Evolutionary conservation across 2,888 invertebrate species (phyloP).

Genomic region (Timema podura): DNA sequence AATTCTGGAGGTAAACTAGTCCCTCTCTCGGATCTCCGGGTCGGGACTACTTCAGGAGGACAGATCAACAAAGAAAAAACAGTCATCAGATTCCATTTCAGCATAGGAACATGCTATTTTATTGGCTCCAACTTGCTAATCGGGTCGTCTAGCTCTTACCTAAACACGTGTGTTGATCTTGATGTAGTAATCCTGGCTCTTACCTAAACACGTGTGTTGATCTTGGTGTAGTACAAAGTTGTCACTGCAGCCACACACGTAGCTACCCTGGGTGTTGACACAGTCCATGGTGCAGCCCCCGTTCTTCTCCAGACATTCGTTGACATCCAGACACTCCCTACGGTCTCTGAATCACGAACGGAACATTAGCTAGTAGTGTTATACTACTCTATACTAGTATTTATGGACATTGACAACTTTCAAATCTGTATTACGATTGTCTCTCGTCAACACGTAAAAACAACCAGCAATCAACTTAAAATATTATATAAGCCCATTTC

Average conservation of each 20-base stretch:
- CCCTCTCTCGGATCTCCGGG: too few relatives aligned
- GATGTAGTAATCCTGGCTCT: constrained; percentile 38
- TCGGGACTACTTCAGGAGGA: too few relatives aligned
- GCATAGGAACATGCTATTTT: too few relatives aligned
- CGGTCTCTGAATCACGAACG: constrained; percentile 30
- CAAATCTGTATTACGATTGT: background rate
- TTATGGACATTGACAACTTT: constrained; percentile 23
- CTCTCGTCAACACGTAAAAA: too few relatives aligned
- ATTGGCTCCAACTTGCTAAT: too few relatives aligned
- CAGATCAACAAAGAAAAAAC: too few relatives aligned
- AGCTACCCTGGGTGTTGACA: constrained; percentile 41
- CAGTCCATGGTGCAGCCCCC: constrained; percentile 43
- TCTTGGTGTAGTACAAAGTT: constrained; percentile 42
- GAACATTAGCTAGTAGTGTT: too few relatives aligned
- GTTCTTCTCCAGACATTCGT: constrained; percentile 42
- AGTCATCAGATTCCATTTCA: too few relatives aligned
- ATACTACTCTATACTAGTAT: background rate
- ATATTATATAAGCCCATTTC: too few relatives aligned
- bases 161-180: constrained; percentile 43
- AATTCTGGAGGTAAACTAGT: too few relatives aligned
- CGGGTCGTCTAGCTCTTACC: too few relatives aligned
- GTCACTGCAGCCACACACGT: constrained; percentile 40
- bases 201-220: constrained; percentile 41
- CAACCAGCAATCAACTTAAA: too few relatives aligned
- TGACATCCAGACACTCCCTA: constrained; percentile 38